These are phyloP conservation scores for Crotalus helleri DNA, from an alignment of 2,113 vertebrate genomes.

Conservation along the genomic window DNA sequence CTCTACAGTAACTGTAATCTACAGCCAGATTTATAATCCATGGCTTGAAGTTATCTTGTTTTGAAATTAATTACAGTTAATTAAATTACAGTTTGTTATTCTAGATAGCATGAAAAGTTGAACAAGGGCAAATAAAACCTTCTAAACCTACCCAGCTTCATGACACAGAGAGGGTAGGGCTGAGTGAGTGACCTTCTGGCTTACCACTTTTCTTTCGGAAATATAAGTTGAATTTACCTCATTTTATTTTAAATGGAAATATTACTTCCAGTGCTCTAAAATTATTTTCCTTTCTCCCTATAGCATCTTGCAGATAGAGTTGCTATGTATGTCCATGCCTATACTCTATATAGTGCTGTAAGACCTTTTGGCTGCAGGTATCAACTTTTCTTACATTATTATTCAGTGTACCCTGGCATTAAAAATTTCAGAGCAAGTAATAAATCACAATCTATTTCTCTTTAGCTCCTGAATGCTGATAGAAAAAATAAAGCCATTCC, in stretches of 20 bases:
- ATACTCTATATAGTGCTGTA: slow-evolving; percentile 96
- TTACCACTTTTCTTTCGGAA: neutral
- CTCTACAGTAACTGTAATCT: neutral
- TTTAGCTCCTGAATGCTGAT: neutral
- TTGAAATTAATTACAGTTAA: neutral
- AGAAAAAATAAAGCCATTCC: neutral
- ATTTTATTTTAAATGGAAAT: neutral
- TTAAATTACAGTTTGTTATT: neutral
- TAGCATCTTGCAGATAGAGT: slow-evolving; percentile 97
- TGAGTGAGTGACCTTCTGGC: neutral
- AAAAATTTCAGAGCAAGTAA: neutral
- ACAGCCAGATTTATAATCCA: neutral
- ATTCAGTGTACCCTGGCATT: neutral
- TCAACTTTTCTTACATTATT: slow-evolving; percentile 30
- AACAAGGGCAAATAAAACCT: neutral
- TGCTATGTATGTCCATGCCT: slow-evolving; percentile 97
- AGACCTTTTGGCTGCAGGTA: slow-evolving; percentile 98
- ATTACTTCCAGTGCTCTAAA: neutral
- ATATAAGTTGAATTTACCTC: neutral
- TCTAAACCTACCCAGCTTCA: neutral
- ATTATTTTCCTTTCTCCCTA: neutral
- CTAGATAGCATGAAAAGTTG: neutral
- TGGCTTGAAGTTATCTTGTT: neutral
- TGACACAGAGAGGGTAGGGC: neutral
- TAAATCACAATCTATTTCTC: neutral